Conservation (phyloP, 2,797 vertebrate species). For the Anguilla megastoma region DNA sequence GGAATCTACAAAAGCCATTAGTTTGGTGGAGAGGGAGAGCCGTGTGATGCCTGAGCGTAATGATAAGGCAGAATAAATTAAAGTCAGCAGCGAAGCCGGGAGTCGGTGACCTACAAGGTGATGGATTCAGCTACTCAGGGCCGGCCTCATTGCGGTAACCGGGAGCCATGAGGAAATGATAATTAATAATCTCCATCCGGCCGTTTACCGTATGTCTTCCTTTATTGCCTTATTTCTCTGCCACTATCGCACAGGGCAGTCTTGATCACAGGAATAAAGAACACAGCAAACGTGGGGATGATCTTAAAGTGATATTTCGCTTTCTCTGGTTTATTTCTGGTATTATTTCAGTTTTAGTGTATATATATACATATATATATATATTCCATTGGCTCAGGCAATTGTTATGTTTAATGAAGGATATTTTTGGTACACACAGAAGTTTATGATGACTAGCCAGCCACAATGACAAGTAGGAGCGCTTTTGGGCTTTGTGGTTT, state of each 20-base stretch:
- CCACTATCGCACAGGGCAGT: slow-evolving; percentile 15
- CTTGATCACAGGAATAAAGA: slow-evolving; percentile 38
- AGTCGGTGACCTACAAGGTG: slow-evolving; percentile 22
- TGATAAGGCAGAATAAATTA: slow-evolving; percentile 10
- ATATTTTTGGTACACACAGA: not conserved
- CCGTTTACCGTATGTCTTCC: slow-evolving; percentile 47
- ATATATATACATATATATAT: not conserved
- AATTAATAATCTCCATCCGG: slow-evolving; percentile 56
- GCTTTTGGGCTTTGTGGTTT: too few relatives aligned
- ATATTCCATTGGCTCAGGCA: not conserved
- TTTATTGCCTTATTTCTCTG: slow-evolving; percentile 26
- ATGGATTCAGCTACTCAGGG: slow-evolving; percentile 15
- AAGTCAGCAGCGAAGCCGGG: slow-evolving; percentile 8
- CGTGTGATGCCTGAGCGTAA: not conserved
- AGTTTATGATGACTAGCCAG: not conserved
- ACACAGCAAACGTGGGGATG: slow-evolving; percentile 19
- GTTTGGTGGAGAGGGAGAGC: slow-evolving; percentile 40
- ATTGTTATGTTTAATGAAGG: not conserved
- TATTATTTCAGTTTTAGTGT: not conserved
- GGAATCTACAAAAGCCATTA: slow-evolving; percentile 44
- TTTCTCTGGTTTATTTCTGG: not conserved
- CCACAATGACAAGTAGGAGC: too few relatives aligned
- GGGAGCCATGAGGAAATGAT: slow-evolving; percentile 43
- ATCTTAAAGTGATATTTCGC: not conserved
- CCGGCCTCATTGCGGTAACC: slow-evolving; percentile 7